Conservation (phyloP, 2,113 vertebrate genomes). For the Labeo catla region DNA sequence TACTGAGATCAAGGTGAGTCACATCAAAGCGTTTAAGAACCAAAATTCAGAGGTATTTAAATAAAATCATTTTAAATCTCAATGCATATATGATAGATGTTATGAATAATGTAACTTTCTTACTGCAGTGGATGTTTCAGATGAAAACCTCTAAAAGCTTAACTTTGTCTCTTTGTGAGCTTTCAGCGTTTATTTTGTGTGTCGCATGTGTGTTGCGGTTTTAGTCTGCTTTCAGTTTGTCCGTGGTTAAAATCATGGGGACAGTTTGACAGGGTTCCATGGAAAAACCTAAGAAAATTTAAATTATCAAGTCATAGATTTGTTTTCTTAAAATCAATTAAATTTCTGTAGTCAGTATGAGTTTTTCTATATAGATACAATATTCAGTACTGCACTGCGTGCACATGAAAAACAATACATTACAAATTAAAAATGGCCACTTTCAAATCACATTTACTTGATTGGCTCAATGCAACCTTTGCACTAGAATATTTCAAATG, state of each 20-base stretch:
- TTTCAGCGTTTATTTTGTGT: constrained; percentile 59
- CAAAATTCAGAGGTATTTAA: constrained; percentile 1
- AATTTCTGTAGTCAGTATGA: not conserved
- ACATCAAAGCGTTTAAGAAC: not conserved
- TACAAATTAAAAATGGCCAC: not conserved
- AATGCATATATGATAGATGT: not conserved
- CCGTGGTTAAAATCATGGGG: constrained; percentile 1
- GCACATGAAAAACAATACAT: not conserved
- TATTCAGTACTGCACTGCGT: not conserved
- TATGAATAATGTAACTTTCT: not conserved
- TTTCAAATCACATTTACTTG: not conserved
- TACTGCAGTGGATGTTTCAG: not conserved
- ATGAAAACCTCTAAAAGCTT: not conserved
- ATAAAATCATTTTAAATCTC: not conserved
- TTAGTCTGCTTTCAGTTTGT: constrained; percentile 60
- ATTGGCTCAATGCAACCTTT: not conserved
- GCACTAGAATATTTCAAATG: not conserved
- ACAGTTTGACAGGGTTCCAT: constrained; percentile 11
- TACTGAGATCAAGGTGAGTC: constrained; percentile 90
- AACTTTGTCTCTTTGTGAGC: constrained; percentile 23
- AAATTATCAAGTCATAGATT: not conserved
- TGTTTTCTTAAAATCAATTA: not conserved
- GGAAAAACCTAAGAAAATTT: not conserved
- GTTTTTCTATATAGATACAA: not conserved
- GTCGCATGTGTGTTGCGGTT: constrained; percentile 42